Conservation (phyloP, 1,140 invertebrate genomes). For the Drosophila tani region DNA sequence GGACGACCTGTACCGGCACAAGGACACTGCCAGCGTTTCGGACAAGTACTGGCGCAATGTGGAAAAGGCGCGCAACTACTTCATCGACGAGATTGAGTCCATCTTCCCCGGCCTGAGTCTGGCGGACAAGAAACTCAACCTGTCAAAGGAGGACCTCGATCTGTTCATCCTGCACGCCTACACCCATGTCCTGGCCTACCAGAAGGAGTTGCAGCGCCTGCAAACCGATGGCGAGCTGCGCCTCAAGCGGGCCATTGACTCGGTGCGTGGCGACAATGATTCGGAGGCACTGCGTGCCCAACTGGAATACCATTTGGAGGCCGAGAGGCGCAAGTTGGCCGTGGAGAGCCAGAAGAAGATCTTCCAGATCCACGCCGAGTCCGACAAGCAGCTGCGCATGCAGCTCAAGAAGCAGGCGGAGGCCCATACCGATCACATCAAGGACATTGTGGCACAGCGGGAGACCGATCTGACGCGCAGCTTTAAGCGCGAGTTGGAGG, state of each 20-base stretch:
- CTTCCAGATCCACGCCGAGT: conserved; percentile 87
- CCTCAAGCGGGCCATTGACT: conserved; percentile 88
- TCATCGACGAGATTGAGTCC: conserved; percentile 90
- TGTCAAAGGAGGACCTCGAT: conserved; percentile 89
- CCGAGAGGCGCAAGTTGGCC: conserved; percentile 86
- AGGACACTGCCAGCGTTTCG: conserved; percentile 86
- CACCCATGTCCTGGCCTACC: conserved; percentile 88
- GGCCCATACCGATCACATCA: conserved; percentile 93
- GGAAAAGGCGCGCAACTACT: conserved; percentile 89
- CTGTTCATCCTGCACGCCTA: conserved; percentile 89
- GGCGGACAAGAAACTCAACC: conserved; percentile 87
- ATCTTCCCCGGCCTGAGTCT: conserved; percentile 90
- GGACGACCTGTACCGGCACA: conserved; percentile 86
- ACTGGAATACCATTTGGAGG: conserved; percentile 86
- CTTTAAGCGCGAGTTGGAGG: conserved; percentile 89
- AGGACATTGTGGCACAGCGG: conserved; percentile 90
- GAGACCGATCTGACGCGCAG: conserved; percentile 89
- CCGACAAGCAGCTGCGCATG: conserved; percentile 90
- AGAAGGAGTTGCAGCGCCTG: conserved; percentile 90
- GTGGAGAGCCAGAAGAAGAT: conserved; percentile 87
- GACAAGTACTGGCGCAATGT: conserved; percentile 90
- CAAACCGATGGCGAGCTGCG: conserved; percentile 88
- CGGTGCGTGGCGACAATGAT: conserved; percentile 85
- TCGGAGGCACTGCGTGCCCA: conserved; percentile 85
- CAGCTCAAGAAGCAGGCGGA: conserved; percentile 93